A percentile compares a stretch with the other conserved stretches of the same genome.
Conservation (phyloP, 2,888 invertebrate species). For the Ectobius pallidus region DNA sequence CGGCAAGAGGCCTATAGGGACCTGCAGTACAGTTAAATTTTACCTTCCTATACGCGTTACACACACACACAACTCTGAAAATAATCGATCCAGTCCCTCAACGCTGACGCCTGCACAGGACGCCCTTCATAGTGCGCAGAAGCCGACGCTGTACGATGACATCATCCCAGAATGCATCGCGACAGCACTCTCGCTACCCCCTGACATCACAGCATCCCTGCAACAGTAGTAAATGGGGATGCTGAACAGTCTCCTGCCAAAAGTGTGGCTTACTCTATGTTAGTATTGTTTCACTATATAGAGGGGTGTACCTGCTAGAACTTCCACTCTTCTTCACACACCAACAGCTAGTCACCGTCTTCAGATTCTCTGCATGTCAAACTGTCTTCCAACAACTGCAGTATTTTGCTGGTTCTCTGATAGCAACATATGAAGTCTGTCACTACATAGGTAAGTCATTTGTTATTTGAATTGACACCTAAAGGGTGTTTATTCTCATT, state of each 20-base stretch:
- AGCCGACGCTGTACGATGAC: conserved; percentile 36
- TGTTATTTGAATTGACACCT: not conserved
- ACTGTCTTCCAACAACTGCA: not conserved
- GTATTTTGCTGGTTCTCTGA: not conserved
- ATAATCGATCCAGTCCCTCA: conserved; percentile 7
- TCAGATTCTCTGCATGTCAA: not conserved
- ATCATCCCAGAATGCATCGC: conserved; percentile 37
- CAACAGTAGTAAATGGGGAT: conserved; percentile 24
- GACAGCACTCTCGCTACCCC: conserved; percentile 11
- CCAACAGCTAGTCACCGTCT: not conserved
- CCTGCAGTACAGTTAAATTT: not conserved
- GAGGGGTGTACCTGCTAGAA: not conserved
- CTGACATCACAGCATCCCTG: conserved; percentile 27
- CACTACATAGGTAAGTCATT: not conserved
- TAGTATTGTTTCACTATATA: not conserved
- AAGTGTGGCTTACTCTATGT: conserved; percentile 4
- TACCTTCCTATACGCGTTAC: not conserved
- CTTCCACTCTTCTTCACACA: not conserved
- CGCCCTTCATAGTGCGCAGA: conserved; percentile 23
- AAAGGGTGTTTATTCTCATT: not conserved
- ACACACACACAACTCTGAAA: conserved; percentile 2
- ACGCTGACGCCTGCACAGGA: conserved; percentile 5
- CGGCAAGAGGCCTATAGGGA: conserved; percentile 5
- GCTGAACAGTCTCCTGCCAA: not conserved
- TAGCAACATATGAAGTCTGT: not conserved